Evolutionary conservation across 2,888 invertebrate species (phyloP).

Genomic region (Rhyacophila evoluta): DNA sequence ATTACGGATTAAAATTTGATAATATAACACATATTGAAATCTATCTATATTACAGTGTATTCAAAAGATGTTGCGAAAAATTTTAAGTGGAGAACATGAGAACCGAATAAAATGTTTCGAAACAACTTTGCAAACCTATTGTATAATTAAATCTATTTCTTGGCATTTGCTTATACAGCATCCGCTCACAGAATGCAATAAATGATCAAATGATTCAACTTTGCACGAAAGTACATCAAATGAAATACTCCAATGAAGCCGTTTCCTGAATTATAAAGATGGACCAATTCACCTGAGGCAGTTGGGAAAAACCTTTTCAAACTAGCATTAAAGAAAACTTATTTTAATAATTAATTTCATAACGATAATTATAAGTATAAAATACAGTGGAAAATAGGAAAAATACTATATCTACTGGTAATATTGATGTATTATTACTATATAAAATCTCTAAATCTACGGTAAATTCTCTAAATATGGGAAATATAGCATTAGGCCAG

Average conservation of each 20-base stretch:
- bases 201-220: conserved; percentile 1
- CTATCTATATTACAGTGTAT: not conserved
- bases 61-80: conserved; percentile 7
- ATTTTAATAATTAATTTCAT: too few species aligned
- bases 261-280: not conserved
- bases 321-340: too few species aligned
- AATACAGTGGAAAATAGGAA: too few species aligned
- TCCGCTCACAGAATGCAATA: not conserved
- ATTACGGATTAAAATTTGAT: not conserved
- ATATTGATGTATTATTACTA: too few species aligned
- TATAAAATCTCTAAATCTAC: too few species aligned
- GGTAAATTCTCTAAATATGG: too few species aligned
- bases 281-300: not conserved
- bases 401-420: too few species aligned
- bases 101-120: not conserved
- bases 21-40: not conserved
- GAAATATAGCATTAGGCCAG: too few species aligned
- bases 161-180: not conserved
- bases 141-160: conserved; percentile 18
- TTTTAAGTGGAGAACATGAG: not conserved
- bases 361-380: too few species aligned
- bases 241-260: not conserved
- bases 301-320: too few species aligned
- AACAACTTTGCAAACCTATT: not conserved
- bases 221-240: not conserved